Base-by-base conservation (phyloP, 2,888 invertebrate genomes). In the Cabera pusaria region DNA sequence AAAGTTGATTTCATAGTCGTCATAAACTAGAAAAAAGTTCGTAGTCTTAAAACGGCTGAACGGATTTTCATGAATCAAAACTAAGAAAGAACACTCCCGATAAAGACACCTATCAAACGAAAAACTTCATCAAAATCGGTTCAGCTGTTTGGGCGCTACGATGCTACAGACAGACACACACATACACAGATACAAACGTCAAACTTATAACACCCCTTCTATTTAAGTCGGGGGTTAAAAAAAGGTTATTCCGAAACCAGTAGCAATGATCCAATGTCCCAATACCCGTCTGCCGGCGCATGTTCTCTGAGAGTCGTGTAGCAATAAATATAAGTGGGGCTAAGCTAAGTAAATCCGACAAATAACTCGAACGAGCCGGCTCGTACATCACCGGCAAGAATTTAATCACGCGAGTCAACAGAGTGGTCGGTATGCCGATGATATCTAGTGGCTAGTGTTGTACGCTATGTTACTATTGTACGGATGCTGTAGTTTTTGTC, bases 401-500 rank as follows among this genome's bases (percentile, higher is more conserved):
- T 86, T 86, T 86, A 85, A 86, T 86, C 85, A 83, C 62, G 67
- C 63, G 64, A 77, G 72, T 72, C 71, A 73, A 77, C 76, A 70
- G 69, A 68, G 74, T 62, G 68, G 63, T 57, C 65, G 72, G 80
- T 73, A 82, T 76, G 67, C 72, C 77, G 80, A 84, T 84, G 73
- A 83, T 83, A 85, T 83, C 83, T 78, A 65, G 63, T 18, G 29
- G 49, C 43, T 36, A 49, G 52, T 47, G 49, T 26, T 42, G 46
- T 42, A 35, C 40, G 32, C 42, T 17, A 21, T 32, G 31, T 31
- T 31, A 5, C 16, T 12, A 42, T 42, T 21, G 25, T 31, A 36
- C 22, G 22, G 26, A 42, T 35, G 35, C 34, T 40, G 39, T 23
- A 4, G 4, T 36, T 42, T 29, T 35, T 36, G 22, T 35, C 7